Conservation (phyloP, 2,888 invertebrate species). For the Thelaira solivaga region DNA sequence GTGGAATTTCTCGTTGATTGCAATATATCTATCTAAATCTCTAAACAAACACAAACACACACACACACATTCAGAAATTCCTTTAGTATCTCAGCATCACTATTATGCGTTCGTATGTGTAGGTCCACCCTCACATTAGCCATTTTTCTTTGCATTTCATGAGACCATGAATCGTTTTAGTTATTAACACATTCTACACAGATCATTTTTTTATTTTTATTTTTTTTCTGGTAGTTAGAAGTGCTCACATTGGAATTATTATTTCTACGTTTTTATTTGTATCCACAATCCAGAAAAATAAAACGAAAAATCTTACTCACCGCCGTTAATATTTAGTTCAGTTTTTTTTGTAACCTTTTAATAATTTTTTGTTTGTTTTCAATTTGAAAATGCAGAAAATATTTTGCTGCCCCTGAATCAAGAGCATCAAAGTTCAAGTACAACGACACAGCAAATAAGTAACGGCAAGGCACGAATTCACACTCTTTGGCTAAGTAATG, state of each 20-base stretch:
- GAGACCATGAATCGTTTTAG: slow-evolving; percentile 26
- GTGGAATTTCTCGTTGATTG: slow-evolving; percentile 54
- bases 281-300: not conserved
- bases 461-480: too few species aligned
- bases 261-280: too few species aligned
- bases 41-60: slow-evolving; percentile 1
- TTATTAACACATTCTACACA: slow-evolving; percentile 49
- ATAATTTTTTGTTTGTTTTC: slow-evolving; percentile 12
- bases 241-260: slow-evolving; percentile 43
- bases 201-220: not conserved
- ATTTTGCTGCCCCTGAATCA: slow-evolving; percentile 47
- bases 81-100: slow-evolving; percentile 41
- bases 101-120: not conserved
- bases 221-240: slow-evolving; percentile 28
- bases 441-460: slow-evolving; percentile 37
- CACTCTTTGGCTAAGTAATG: too few species aligned
- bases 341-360: too few species aligned
- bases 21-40: slow-evolving; percentile 57
- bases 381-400: slow-evolving; percentile 23
- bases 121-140: slow-evolving; percentile 11
- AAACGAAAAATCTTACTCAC: too few species aligned
- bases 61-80: slow-evolving; percentile 22
- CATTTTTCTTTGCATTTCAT: slow-evolving; percentile 13
- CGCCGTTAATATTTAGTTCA: too few species aligned
- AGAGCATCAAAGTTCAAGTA: slow-evolving; percentile 52